Conservation (phyloP, 1,140 invertebrate species). For the Ostrea denselamellosa region DNA sequence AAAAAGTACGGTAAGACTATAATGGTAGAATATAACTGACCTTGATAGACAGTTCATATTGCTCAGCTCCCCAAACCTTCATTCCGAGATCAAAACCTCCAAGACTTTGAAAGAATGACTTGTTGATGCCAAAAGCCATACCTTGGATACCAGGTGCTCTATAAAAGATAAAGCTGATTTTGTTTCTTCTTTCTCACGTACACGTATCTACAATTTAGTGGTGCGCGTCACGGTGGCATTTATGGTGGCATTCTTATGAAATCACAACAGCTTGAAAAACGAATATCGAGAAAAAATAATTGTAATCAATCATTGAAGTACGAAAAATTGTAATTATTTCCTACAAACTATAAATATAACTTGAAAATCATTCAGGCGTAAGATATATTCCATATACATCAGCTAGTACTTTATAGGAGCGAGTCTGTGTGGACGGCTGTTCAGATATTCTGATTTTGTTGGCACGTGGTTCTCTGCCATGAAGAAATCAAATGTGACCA, state of each 20-base stretch:
- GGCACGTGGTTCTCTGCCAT: conserved; percentile 26
- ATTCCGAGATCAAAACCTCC: conserved; percentile 82
- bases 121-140: conserved; percentile 36
- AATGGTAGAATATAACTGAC: background rate
- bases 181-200: background rate
- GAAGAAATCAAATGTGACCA: conserved; percentile 38
- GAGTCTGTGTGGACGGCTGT: background rate
- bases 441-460: conserved; percentile 11
- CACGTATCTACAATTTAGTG: background rate
- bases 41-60: conserved; percentile 95
- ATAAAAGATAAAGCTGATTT: background rate
- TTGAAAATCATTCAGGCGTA: too few species aligned
- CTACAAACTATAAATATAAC: too few species aligned
- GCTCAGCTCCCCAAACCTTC: conserved; percentile 93
- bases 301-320: too few species aligned
- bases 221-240: too few species aligned
- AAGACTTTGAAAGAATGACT: conserved; percentile 80
- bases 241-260: too few species aligned
- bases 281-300: too few species aligned
- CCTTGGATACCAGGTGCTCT: conserved; percentile 37
- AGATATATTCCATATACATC: too few species aligned
- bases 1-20: too few species aligned
- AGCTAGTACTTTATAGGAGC: conserved; percentile 26
- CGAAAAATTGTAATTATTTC: too few species aligned
- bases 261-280: too few species aligned